Conservation (phyloP, 2,113 vertebrate species). For the Prochilodus magdalenae region DNA sequence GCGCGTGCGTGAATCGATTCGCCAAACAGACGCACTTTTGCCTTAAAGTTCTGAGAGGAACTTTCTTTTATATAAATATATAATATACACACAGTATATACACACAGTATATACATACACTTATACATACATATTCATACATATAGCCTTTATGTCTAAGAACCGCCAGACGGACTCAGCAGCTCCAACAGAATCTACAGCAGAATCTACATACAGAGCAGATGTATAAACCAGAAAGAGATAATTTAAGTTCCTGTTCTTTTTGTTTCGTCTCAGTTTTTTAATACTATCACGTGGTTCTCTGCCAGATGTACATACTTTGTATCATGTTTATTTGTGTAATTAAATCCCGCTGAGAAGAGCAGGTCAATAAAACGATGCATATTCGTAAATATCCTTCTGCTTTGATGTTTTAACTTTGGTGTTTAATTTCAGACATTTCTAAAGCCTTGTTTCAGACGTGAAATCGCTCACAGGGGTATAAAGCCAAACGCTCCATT, state of each 20-base stretch:
- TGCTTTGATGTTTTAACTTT: no score
- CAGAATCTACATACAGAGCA: constrained; percentile 62
- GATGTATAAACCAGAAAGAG: constrained; percentile 56
- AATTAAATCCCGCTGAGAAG: constrained; percentile 64
- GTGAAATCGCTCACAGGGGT: no score
- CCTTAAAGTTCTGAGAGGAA: constrained; percentile 66
- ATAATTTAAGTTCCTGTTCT: constrained; percentile 56
- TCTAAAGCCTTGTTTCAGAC: no score
- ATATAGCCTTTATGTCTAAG: constrained; percentile 8
- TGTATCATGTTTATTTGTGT: constrained; percentile 69
- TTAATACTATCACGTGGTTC: constrained; percentile 46
- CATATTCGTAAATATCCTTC: constrained; percentile 15
- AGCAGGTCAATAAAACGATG: constrained; percentile 54
- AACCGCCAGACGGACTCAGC: constrained; percentile 40
- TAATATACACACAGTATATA: no score
- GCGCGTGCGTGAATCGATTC: constrained; percentile 57
- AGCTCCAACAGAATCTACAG: constrained; percentile 48
- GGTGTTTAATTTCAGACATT: no score
- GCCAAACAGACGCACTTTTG: constrained; percentile 63
- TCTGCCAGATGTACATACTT: constrained; percentile 66
- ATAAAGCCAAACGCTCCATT: no score
- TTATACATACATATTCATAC: neutral
- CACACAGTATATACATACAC: neutral
- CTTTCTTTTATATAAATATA: constrained; percentile 40
- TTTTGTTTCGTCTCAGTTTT: constrained; percentile 40